These are phyloP conservation scores for Telenomus remus DNA, from an alignment of 1,140 invertebrate genomes.

Conservation along the genomic window DNA sequence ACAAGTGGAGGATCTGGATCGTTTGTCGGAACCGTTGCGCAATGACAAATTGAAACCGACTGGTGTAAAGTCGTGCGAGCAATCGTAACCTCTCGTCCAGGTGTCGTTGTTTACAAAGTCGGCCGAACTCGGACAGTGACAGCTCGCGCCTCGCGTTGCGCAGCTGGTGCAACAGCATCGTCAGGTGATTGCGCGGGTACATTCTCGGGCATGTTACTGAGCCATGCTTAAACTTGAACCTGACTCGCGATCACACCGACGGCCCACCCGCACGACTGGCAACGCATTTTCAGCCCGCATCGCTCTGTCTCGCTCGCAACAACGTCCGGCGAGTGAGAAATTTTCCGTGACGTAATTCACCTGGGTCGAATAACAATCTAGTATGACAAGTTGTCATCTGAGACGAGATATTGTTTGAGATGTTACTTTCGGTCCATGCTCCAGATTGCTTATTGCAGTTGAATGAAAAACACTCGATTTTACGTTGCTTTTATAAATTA, in stretches of 20 bases:
- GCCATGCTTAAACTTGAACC: slow-evolving; percentile 20
- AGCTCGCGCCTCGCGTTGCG: slow-evolving; percentile 10
- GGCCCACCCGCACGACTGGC: no score
- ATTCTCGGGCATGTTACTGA: slow-evolving; percentile 19
- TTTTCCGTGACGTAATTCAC: no score
- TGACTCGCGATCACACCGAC: not conserved
- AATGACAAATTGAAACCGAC: slow-evolving; percentile 80
- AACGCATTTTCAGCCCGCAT: no score
- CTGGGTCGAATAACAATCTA: no score
- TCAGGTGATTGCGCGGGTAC: slow-evolving; percentile 34
- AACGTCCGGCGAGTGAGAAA: no score
- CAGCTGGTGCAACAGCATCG: slow-evolving; percentile 31
- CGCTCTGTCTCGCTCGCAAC: no score
- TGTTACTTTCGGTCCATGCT: no score
- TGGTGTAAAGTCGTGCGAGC: slow-evolving; percentile 73
- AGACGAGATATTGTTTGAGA: no score
- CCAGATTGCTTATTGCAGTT: no score
- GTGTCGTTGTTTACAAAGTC: slow-evolving; percentile 35
- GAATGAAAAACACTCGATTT: no score
- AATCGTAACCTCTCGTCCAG: slow-evolving; percentile 65
- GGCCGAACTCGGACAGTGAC: slow-evolving; percentile 10
- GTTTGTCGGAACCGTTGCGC: slow-evolving; percentile 78
- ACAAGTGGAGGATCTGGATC: slow-evolving; percentile 79
- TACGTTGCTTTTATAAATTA: no score
- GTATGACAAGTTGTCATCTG: no score